phyloP scores from a whole-genome alignment of 2,888 invertebrate species.

The Lamproptera curius region DNA sequence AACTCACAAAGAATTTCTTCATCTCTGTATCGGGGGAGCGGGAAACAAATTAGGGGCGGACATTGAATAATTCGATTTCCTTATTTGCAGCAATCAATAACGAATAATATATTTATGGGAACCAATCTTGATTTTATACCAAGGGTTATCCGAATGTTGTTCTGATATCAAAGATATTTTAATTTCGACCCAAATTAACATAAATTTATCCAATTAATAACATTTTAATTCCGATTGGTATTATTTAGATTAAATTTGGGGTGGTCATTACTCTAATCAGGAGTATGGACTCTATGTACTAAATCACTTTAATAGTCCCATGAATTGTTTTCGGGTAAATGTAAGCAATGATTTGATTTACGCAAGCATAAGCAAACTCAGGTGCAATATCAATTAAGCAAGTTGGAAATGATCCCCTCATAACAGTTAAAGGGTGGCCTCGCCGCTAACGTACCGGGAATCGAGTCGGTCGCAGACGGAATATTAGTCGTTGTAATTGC shows the following conservation, averaged over 20 bases:
- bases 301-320: background rate
- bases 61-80: constrained; percentile 78
- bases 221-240: too few species aligned
- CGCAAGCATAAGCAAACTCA: constrained; percentile 44
- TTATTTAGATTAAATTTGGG: too few species aligned
- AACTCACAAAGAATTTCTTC: constrained; percentile 78
- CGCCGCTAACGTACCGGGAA: constrained; percentile 45
- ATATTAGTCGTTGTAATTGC: constrained; percentile 74
- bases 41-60: constrained; percentile 77
- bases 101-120: constrained; percentile 50
- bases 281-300: background rate
- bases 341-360: constrained; percentile 14
- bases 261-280: too few species aligned
- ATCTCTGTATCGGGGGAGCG: constrained; percentile 71
- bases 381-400: constrained; percentile 54
- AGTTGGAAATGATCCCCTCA: constrained; percentile 55
- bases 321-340: constrained; percentile 22
- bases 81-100: constrained; percentile 77
- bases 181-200: too few species aligned
- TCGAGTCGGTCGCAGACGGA: constrained; percentile 63
- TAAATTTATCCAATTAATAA: too few species aligned
- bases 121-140: constrained; percentile 1
- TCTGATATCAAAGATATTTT: too few species aligned
- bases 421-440: constrained; percentile 61
- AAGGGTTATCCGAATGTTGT: too few species aligned